Percentiles rank a stretch among this genome's conserved stretches.
Evolutionary conservation across 23 tunicate species (phyloP).

Genomic region (Aplidium turbinatum): DNA sequence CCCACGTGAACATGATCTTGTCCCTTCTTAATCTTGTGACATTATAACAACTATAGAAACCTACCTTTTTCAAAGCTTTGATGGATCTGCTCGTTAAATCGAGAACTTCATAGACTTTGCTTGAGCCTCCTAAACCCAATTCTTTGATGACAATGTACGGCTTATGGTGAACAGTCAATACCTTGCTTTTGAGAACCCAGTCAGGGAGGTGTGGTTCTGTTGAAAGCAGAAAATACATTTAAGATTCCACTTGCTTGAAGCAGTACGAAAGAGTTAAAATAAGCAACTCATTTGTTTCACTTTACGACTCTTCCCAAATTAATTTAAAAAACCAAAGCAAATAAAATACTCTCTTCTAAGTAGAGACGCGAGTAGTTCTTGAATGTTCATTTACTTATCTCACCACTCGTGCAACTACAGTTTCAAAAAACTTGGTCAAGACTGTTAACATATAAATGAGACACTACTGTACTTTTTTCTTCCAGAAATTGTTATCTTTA

Average conservation of each 20-base stretch:
- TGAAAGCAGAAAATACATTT: background rate
- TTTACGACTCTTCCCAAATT: too few species aligned
- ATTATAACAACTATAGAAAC: background rate
- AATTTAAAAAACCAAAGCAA: background rate
- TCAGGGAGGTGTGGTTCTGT: background rate
- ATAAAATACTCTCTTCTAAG: background rate
- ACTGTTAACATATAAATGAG: too few species aligned
- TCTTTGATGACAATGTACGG: slow-evolving; percentile 35
- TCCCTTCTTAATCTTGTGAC: background rate
- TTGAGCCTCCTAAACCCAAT: slow-evolving; percentile 74
- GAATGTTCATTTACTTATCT: too few species aligned
- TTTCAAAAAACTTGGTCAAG: too few species aligned
- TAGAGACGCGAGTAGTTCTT: too few species aligned
- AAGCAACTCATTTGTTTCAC: too few species aligned
- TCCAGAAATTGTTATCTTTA: too few species aligned
- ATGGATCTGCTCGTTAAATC: slow-evolving; percentile 19
- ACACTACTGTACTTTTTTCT: too few species aligned
- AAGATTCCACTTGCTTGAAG: too few species aligned
- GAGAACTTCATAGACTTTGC: slow-evolving; percentile 66
- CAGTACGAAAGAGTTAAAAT: too few species aligned
- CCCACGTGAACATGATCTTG: background rate
- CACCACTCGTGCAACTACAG: too few species aligned
- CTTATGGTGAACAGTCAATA: slow-evolving; percentile 36
- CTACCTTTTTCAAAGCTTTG: slow-evolving; percentile 61
- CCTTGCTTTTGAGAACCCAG: slow-evolving; percentile 1